A percentile compares a stretch with the other conserved stretches of the same genome.
Conservation (phyloP, 2,888 invertebrate genomes). For the Cheiracanthium punctorium region DNA sequence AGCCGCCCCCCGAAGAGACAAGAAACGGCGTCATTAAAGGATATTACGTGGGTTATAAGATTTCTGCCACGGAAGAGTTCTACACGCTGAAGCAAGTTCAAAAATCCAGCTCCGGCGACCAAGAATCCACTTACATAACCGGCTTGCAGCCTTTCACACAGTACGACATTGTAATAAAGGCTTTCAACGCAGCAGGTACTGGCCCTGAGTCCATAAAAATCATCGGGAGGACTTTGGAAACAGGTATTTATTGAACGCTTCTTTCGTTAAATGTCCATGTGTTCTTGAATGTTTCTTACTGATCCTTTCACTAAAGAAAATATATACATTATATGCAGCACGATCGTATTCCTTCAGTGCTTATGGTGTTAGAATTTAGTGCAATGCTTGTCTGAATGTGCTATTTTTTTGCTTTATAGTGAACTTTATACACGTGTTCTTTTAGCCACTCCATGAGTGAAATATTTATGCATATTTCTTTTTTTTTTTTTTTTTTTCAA, state of each 20-base stretch:
- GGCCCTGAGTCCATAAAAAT: slow-evolving; percentile 93
- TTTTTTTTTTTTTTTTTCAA: no score
- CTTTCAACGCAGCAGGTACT: slow-evolving; percentile 94
- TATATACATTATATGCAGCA: slow-evolving; percentile 14
- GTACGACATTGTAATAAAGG: slow-evolving; percentile 95
- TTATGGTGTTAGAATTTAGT: slow-evolving; percentile 36
- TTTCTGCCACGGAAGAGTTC: slow-evolving; percentile 74
- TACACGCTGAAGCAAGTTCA: slow-evolving; percentile 84
- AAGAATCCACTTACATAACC: slow-evolving; percentile 82
- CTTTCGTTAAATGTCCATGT: neutral
- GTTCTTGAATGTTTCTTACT: neutral
- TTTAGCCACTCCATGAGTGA: no score
- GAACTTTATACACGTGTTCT: neutral
- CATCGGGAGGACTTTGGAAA: slow-evolving; percentile 94
- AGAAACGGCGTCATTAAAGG: slow-evolving; percentile 70
- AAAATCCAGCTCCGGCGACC: slow-evolving; percentile 84
- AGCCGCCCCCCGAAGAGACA: slow-evolving; percentile 62
- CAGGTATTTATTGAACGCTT: slow-evolving; percentile 75
- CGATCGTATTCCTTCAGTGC: slow-evolving; percentile 59
- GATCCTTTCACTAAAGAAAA: neutral
- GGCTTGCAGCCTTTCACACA: slow-evolving; percentile 92
- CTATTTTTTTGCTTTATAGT: neutral
- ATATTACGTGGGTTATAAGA: slow-evolving; percentile 70
- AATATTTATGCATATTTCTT: no score
- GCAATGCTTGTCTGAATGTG: neutral